phyloP scores from a whole-genome alignment of 2,888 invertebrate genomes.

The Drosophila rellima region DNA sequence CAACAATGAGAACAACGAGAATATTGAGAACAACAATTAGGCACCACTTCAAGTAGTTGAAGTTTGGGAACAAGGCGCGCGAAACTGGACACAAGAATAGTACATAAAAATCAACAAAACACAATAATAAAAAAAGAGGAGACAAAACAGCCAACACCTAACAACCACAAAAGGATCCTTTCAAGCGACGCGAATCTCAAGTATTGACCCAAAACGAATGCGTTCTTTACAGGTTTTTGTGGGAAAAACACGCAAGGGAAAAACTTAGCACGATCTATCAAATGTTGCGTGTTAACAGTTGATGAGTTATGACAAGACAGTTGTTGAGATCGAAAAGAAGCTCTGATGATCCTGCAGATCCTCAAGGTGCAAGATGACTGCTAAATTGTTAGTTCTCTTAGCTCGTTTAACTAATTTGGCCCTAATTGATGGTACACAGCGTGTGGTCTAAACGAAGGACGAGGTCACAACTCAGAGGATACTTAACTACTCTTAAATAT shows the following conservation, averaged over 20 bases:
- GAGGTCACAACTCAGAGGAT: constrained; percentile 24
- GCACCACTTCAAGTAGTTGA: constrained; percentile 43
- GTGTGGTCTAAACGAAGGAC: constrained; percentile 57
- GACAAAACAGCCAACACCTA: constrained; percentile 34
- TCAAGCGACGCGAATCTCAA: constrained; percentile 34
- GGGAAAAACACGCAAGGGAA: constrained; percentile 51
- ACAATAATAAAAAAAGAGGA: constrained; percentile 7
- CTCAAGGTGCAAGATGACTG: constrained; percentile 50
- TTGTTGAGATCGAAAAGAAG: not conserved
- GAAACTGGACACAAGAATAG: constrained; percentile 44
- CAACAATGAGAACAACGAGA: constrained; percentile 10
- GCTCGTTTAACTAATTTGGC: constrained; percentile 56
- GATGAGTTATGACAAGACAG: constrained; percentile 38
- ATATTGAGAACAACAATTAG: constrained; percentile 60
- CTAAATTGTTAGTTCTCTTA: constrained; percentile 16
- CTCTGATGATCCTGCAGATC: not conserved
- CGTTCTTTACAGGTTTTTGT: constrained; percentile 25
- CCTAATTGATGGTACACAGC: constrained; percentile 66
- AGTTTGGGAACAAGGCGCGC: constrained; percentile 43
- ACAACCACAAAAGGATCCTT: constrained; percentile 44
- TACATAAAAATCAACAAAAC: not conserved
- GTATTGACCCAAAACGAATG: constrained; percentile 38
- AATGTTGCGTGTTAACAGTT: constrained; percentile 39
- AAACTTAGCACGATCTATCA: constrained; percentile 11
- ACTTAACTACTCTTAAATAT: not conserved